Evolutionary conservation across 2,113 vertebrate species (phyloP).

Genomic region (Mungos mungo): DNA sequence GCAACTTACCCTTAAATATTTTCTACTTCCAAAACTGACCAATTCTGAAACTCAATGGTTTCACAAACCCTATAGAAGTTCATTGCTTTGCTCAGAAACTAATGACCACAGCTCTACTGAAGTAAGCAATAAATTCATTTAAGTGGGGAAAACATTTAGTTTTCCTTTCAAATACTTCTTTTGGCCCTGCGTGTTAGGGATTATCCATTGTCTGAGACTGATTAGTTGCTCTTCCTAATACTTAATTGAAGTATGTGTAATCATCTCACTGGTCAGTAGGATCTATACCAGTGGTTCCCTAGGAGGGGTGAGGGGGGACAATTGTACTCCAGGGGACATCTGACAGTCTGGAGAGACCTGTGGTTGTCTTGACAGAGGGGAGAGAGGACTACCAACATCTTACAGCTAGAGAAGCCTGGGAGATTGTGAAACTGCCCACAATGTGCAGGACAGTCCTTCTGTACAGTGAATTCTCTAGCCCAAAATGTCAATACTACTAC

Average conservation of each 20-base stretch:
- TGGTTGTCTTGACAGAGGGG: background rate
- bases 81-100: background rate
- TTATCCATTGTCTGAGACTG: background rate
- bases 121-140: background rate
- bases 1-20: background rate
- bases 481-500: background rate
- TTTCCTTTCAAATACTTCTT: background rate
- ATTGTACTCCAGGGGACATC: background rate
- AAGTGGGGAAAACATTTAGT: background rate
- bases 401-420: background rate
- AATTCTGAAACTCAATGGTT: background rate
- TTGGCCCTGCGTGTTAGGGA: background rate
- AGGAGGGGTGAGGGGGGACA: no score
- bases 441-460: background rate
- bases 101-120: background rate
- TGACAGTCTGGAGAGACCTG: background rate
- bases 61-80: background rate
- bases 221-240: background rate
- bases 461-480: background rate
- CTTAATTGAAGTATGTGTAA: background rate
- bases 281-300: background rate
- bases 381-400: background rate
- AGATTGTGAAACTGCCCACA: no score
- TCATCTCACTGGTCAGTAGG: background rate
- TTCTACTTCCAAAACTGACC: background rate